Conservation (phyloP, 37 sponge, comb jelly and placozoan species). For the Cliona cf. orientalis region DNA sequence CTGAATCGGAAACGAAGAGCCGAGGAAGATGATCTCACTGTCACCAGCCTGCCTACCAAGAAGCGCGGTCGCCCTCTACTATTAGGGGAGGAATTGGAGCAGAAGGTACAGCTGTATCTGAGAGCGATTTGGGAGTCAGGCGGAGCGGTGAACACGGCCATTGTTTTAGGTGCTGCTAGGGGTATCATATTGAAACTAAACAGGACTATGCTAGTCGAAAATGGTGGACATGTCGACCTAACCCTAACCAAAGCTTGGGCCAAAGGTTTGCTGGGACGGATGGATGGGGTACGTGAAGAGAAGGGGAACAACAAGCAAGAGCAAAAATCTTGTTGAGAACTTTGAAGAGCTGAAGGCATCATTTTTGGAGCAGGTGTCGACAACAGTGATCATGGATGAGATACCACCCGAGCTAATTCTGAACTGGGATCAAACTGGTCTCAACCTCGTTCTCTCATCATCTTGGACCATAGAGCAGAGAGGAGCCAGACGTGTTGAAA, state of each 20-base stretch:
- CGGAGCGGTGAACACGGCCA: conserved; percentile 35
- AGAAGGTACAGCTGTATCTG: conserved; percentile 11
- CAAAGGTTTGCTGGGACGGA: conserved; percentile 41
- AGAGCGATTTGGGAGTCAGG: conserved; percentile 23
- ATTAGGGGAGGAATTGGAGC: not conserved
- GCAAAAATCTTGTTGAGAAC: no score
- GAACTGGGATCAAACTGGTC: conserved; percentile 58
- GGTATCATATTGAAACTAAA: conserved; percentile 32
- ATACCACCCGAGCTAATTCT: no score
- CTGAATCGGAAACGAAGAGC: not conserved
- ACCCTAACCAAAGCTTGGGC: conserved; percentile 64
- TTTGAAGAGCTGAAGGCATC: conserved; percentile 19
- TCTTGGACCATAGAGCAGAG: conserved; percentile 55
- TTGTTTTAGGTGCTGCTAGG: conserved; percentile 26
- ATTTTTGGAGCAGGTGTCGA: conserved; percentile 37
- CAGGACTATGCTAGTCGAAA: conserved; percentile 29
- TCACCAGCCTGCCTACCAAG: conserved; percentile 24
- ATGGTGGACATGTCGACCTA: conserved; percentile 11
- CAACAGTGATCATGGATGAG: conserved; percentile 47
- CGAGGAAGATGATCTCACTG: conserved; percentile 6
- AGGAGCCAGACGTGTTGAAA: conserved; percentile 46
- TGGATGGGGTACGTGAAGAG: no score
- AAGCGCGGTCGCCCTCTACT: conserved; percentile 19
- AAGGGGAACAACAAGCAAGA: no score
- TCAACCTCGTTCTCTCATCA: conserved; percentile 36